These are phyloP conservation scores for Nothoprocta pentlandii DNA, from an alignment of 2,113 vertebrate species.

Conservation along the genomic window DNA sequence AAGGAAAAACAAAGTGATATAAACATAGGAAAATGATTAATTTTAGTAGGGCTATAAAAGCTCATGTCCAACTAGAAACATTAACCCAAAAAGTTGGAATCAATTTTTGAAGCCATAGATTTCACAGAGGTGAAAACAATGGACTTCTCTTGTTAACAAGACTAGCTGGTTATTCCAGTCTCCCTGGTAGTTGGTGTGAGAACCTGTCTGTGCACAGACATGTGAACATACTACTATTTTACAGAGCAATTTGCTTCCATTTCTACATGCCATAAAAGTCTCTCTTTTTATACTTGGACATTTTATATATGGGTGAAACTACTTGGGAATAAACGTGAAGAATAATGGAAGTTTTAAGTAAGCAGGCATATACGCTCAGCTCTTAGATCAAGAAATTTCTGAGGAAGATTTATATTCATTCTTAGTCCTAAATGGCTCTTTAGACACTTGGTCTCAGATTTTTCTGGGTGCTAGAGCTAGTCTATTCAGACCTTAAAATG, in stretches of 20 bases:
- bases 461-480: not conserved
- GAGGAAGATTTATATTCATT: not conserved
- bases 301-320: not conserved
- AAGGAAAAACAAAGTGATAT: not conserved
- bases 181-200: not conserved
- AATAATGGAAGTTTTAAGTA: not conserved
- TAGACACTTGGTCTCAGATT: not conserved
- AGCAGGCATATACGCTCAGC: not conserved
- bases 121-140: not conserved
- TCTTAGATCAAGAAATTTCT: not conserved
- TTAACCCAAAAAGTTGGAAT: not conserved
- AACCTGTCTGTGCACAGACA: not conserved
- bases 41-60: not conserved
- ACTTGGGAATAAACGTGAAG: not conserved
- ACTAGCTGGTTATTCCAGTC: not conserved
- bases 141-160: not conserved
- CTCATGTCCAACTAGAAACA: not conserved
- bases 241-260: not conserved
- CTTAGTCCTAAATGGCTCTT: not conserved
- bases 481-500: not conserved
- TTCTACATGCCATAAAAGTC: not conserved
- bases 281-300: not conserved
- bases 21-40: not conserved
- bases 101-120: not conserved
- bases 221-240: not conserved